Conservation (phyloP, 2,113 vertebrate genomes). For the Brevimyrus niger region DNA sequence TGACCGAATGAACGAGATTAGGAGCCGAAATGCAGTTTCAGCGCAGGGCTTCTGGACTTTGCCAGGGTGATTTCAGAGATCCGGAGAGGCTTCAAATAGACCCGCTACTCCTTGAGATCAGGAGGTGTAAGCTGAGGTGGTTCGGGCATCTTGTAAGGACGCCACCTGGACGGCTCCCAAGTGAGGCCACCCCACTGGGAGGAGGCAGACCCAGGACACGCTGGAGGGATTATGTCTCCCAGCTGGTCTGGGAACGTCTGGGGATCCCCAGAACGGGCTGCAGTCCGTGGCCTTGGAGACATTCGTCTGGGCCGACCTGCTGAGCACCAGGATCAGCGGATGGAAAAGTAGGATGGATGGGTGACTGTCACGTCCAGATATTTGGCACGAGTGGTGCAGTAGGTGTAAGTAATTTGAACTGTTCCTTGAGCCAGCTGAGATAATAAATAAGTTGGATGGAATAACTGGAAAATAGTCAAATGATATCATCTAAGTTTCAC, state of each 20-base stretch:
- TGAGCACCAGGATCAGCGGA: not conserved
- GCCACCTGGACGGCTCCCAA: not conserved
- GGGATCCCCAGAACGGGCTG: not conserved
- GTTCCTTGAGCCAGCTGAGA: not conserved
- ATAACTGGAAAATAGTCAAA: not conserved
- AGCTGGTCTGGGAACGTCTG: not conserved
- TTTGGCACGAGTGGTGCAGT: not conserved
- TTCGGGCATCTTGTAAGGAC: not conserved
- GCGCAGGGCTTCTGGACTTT: not conserved
- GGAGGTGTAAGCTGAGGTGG: not conserved
- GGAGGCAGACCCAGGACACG: not conserved
- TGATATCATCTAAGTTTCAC: not conserved
- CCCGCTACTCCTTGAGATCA: not conserved
- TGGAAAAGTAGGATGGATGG: not conserved
- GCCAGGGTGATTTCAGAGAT: not conserved
- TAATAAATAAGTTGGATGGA: not conserved
- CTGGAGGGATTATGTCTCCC: not conserved
- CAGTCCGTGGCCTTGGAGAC: not conserved
- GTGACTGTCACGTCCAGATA: not conserved
- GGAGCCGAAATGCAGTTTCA: not conserved
- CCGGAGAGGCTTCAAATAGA: not conserved
- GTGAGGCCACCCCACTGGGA: not conserved
- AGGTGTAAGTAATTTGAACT: not conserved
- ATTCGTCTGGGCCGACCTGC: not conserved
- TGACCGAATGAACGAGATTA: not conserved